Evolutionary conservation across 2,888 invertebrate species (phyloP).

Genomic region (Thecocarcelia acutangulata): DNA sequence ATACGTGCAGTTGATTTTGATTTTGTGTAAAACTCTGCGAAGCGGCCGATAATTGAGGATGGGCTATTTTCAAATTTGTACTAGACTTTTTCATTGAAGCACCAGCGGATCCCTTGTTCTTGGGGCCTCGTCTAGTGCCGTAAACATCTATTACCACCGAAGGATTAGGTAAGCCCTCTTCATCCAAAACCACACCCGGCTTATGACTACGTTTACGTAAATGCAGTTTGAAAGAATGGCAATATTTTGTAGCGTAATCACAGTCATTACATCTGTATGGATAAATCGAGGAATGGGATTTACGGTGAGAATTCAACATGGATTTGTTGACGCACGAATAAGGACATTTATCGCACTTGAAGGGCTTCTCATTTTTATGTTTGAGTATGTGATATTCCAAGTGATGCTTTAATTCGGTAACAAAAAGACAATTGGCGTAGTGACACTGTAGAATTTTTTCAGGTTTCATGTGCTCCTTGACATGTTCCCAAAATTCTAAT

Average conservation of each 20-base stretch:
- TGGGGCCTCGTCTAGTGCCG: slow-evolving; percentile 93
- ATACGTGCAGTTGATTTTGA: slow-evolving; percentile 71
- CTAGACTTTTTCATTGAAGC: slow-evolving; percentile 21
- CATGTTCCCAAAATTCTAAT: slow-evolving; percentile 96
- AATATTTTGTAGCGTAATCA: slow-evolving; percentile 98
- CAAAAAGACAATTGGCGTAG: slow-evolving; percentile 97
- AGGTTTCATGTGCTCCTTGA: slow-evolving; percentile 93
- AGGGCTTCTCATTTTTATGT: slow-evolving; percentile 97
- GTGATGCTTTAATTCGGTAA: slow-evolving; percentile 99
- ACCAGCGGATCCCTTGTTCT: slow-evolving; percentile 82
- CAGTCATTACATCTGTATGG: slow-evolving; percentile 97
- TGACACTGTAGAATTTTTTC: slow-evolving; percentile 95
- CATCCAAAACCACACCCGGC: slow-evolving; percentile 93
- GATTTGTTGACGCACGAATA: slow-evolving; percentile 98
- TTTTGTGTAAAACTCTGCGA: slow-evolving; percentile 74
- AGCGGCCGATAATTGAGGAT: slow-evolving; percentile 77
- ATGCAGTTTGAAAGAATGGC: slow-evolving; percentile 97
- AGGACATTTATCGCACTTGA: slow-evolving; percentile 93
- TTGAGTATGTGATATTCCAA: slow-evolving; percentile 97
- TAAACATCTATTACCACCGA: slow-evolving; percentile 94
- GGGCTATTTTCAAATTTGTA: slow-evolving; percentile 52
- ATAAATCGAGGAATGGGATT: slow-evolving; percentile 95
- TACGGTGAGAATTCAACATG: slow-evolving; percentile 99
- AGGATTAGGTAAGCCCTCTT: slow-evolving; percentile 94
- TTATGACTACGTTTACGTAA: slow-evolving; percentile 94